A percentile compares a stretch with the other conserved stretches of the same genome.
phyloP scores from a whole-genome alignment of 2,797 vertebrate genomes.

The Myioborus melanocephalus region DNA sequence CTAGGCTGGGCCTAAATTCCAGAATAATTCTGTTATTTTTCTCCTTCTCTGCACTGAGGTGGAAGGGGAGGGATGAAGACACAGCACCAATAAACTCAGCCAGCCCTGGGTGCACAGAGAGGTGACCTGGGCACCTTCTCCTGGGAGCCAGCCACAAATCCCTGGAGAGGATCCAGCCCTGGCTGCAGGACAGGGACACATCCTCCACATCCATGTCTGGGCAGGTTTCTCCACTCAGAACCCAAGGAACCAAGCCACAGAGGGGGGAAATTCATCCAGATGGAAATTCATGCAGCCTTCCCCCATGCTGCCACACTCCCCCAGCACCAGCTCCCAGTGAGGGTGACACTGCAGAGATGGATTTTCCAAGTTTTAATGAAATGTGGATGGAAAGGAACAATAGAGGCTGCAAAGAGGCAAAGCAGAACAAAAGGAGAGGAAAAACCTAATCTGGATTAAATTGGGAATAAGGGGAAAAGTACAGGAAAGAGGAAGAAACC shows the following conservation, averaged over 20 bases:
- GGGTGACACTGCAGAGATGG: neutral
- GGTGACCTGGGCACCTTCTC: neutral
- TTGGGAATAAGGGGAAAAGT: neutral
- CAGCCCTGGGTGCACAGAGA: neutral
- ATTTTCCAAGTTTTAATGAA: neutral
- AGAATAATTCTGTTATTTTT: neutral
- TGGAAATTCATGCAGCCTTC: neutral
- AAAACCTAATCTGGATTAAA: rapidly evolving
- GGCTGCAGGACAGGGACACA: neutral
- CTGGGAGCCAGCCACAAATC: neutral
- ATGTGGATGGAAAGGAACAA: rapidly evolving
- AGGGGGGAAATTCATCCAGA: neutral
- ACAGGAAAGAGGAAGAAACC: neutral
- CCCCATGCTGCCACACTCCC: neutral
- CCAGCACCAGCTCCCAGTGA: neutral
- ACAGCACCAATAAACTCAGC: neutral
- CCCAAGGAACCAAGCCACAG: neutral
- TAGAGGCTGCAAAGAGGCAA: neutral
- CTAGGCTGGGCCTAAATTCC: neutral
- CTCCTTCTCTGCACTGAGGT: neutral
- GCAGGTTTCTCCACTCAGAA: neutral
- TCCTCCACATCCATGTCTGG: neutral
- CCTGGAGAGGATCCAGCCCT: neutral
- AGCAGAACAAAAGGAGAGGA: neutral
- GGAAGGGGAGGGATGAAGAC: neutral